Evolutionary conservation across 2,113 vertebrate genomes (phyloP).

Genomic region (Urocynchramus pylzowi): DNA sequence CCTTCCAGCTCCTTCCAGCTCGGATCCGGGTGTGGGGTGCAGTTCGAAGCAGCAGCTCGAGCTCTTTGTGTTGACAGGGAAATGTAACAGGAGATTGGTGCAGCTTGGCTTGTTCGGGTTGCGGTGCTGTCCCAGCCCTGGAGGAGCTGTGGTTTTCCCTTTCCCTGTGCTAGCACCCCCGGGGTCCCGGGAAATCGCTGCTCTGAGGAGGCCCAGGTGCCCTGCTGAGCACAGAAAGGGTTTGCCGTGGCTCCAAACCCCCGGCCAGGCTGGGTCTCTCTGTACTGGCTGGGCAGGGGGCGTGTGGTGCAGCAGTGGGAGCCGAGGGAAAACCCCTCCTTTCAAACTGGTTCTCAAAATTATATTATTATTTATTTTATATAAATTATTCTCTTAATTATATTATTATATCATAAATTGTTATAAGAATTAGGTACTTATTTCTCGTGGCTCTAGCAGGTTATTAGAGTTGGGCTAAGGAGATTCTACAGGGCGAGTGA

Average conservation of each 20-base stretch:
- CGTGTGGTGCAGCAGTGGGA: neutral
- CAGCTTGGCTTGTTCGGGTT: neutral
- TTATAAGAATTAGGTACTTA: neutral
- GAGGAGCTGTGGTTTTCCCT: neutral
- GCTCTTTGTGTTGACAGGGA: neutral
- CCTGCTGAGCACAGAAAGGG: neutral
- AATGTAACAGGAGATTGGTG: neutral
- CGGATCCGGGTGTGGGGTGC: neutral
- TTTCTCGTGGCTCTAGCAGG: neutral
- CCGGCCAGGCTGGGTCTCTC: neutral
- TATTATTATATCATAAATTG: too few species aligned
- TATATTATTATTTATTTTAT: too few species aligned
- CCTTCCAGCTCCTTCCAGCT: neutral
- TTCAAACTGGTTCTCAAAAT: neutral
- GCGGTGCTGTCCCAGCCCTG: neutral
- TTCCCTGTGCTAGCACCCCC: accelerated
- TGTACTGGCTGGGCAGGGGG: neutral
- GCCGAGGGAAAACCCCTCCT: neutral
- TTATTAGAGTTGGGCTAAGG: too few species aligned
- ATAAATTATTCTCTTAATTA: too few species aligned
- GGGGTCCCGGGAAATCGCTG: neutral
- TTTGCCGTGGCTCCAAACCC: neutral
- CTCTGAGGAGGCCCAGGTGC: neutral
- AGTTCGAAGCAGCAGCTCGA: neutral
- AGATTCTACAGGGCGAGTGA: too few species aligned